phyloP scores from a whole-genome alignment of 2,113 vertebrate genomes.

The Grammomys surdaster region DNA sequence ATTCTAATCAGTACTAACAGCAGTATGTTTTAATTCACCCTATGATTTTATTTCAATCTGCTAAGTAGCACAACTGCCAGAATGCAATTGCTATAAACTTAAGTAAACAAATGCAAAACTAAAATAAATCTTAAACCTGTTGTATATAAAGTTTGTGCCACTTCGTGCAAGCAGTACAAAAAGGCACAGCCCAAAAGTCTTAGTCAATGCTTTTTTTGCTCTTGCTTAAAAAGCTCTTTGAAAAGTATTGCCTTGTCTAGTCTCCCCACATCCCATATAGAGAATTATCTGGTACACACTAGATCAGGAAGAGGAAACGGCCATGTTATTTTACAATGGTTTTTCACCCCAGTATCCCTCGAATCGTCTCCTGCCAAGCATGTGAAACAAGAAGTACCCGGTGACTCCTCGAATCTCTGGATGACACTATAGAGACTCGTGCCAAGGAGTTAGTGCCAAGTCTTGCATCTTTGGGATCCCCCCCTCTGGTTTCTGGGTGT shows the following conservation, averaged over 20 bases:
- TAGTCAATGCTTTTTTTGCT: conserved; percentile 48
- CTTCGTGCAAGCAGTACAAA: conserved; percentile 80
- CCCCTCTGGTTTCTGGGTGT: conserved; percentile 79
- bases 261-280: not conserved
- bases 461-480: conserved; percentile 87
- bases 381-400: conserved; percentile 89
- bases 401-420: conserved; percentile 94
- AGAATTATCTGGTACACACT: conserved; percentile 68
- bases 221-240: conserved; percentile 74
- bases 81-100: conserved; percentile 91
- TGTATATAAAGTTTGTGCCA: conserved; percentile 85
- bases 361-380: conserved; percentile 88
- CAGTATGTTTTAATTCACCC: conserved; percentile 92
- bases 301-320: conserved; percentile 82
- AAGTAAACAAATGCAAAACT: conserved; percentile 89
- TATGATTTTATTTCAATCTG: conserved; percentile 93
- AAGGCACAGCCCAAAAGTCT: conserved; percentile 78
- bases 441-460: conserved; percentile 94
- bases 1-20: conserved; percentile 90
- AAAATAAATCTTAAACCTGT: conserved; percentile 85
- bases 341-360: conserved; percentile 87
- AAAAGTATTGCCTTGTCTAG: conserved; percentile 69
- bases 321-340: conserved; percentile 78
- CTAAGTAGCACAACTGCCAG: conserved; percentile 91
- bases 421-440: conserved; percentile 90